A percentile compares a stretch with the other conserved stretches of the same genome.
Conservation (phyloP, 2,888 invertebrate genomes). For the Coenonympha glycerion region DNA sequence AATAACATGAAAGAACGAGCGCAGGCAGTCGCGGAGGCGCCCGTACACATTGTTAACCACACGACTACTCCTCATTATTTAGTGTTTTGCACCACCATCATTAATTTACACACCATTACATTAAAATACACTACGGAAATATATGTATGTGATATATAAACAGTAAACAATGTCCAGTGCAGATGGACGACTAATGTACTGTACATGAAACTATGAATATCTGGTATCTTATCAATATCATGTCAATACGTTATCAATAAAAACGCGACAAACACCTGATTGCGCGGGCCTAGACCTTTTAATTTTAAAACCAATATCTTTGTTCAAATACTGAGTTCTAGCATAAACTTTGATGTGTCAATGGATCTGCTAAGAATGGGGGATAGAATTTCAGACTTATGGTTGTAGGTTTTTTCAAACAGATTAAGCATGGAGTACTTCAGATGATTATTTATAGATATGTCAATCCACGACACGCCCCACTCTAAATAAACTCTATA, state of each 20-base stretch:
- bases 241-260: conserved; percentile 58
- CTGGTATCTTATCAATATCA: conserved; percentile 58
- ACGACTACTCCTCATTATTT: conserved; percentile 46
- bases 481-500: no score
- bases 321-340: conserved; percentile 3
- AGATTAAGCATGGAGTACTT: no score
- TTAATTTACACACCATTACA: no score
- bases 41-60: conserved; percentile 39
- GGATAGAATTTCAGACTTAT: no score
- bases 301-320: background rate
- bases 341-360: no score
- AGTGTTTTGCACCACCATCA: conserved; percentile 16
- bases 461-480: no score
- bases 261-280: conserved; percentile 24
- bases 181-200: conserved; percentile 40
- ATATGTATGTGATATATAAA: conserved; percentile 26
- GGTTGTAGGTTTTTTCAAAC: no score
- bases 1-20: conserved; percentile 36
- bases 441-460: no score
- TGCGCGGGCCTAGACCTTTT: conserved; percentile 35
- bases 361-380: no score
- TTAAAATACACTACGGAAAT: conserved; percentile 32
- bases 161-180: conserved; percentile 46
- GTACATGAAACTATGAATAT: conserved; percentile 31
- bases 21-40: conserved; percentile 40